A percentile compares a stretch with the other conserved stretches of the same genome.
These are phyloP conservation scores for Dendrophyllia cribrosa DNA, from an alignment of 64 coral and sea anemone species.

Conservation along the genomic window DNA sequence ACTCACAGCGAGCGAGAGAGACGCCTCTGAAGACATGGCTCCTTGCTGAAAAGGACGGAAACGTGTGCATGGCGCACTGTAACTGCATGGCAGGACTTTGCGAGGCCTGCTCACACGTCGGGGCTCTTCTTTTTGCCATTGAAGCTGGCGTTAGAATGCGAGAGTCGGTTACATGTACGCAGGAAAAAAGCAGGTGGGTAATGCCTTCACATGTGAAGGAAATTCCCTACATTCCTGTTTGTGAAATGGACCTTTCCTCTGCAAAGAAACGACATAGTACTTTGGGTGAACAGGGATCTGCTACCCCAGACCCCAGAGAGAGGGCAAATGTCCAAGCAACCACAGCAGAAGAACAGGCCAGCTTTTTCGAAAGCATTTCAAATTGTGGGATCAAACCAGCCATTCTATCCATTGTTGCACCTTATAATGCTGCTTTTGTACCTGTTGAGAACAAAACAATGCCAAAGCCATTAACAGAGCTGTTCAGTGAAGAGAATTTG, in stretches of 20 bases:
- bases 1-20: slow-evolving; percentile 55
- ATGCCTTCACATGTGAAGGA: slow-evolving; percentile 20
- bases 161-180: slow-evolving; percentile 11
- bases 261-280: slow-evolving; percentile 43
- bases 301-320: too few species aligned
- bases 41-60: slow-evolving; percentile 22
- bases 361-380: slow-evolving; percentile 67
- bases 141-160: slow-evolving; percentile 12
- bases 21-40: slow-evolving; percentile 70
- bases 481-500: slow-evolving; percentile 45
- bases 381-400: slow-evolving; percentile 60
- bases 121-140: slow-evolving; percentile 24
- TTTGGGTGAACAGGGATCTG: too few species aligned
- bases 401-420: slow-evolving; percentile 63
- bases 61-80: too few species aligned
- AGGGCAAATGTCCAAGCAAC: too few species aligned
- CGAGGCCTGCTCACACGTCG: slow-evolving; percentile 5
- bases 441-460: slow-evolving; percentile 32
- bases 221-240: slow-evolving; percentile 32
- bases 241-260: slow-evolving; percentile 68
- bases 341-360: slow-evolving; percentile 42
- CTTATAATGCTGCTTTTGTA: slow-evolving; percentile 45
- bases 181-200: slow-evolving; percentile 24
- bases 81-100: slow-evolving; percentile 14
- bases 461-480: slow-evolving; percentile 56